These are phyloP conservation scores for Trinorchestia longiramus DNA, from an alignment of 1,140 invertebrate species.

Conservation along the genomic window DNA sequence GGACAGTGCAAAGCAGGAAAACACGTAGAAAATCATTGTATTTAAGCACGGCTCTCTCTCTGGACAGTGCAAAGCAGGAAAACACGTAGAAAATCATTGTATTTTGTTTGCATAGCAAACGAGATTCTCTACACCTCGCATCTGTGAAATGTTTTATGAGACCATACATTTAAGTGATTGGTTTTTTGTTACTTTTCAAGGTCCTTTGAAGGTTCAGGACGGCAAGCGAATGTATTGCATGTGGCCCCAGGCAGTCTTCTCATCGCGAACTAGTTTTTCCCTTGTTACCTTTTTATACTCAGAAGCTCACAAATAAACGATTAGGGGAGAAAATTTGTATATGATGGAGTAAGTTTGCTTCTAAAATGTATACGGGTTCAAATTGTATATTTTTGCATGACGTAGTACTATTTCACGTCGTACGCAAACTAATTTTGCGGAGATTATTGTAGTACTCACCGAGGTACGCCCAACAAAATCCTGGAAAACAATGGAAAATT, in stretches of 20 bases:
- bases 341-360: not conserved
- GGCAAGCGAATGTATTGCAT: not conserved
- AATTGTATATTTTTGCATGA: not conserved
- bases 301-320: not conserved
- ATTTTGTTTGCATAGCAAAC: not conserved
- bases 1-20: not conserved
- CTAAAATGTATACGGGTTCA: not conserved
- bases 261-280: not conserved
- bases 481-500: not conserved
- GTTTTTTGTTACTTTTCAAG: not conserved
- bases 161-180: not conserved
- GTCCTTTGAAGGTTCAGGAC: not conserved
- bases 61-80: not conserved
- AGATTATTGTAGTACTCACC: not conserved
- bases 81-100: not conserved
- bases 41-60: not conserved
- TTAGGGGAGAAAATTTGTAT: not conserved
- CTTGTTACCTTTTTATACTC: not conserved
- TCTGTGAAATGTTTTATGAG: not conserved
- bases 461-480: not conserved
- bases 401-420: not conserved
- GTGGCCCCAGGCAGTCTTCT: not conserved
- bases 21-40: not conserved
- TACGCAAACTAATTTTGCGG: not conserved
- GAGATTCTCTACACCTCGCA: not conserved